Evolutionary conservation across 2,888 invertebrate genomes (phyloP).

Genomic region (Hybos culiciformis): DNA sequence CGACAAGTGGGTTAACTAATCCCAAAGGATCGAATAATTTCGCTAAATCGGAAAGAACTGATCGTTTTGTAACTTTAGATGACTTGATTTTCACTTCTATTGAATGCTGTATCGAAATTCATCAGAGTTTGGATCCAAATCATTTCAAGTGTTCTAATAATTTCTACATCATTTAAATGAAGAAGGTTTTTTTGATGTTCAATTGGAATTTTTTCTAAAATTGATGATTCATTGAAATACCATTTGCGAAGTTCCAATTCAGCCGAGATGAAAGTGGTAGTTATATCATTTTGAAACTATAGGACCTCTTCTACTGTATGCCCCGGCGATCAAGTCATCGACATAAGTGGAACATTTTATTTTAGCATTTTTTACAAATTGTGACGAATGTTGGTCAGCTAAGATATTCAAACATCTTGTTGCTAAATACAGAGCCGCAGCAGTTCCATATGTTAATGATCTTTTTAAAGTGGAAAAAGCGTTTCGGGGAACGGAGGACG

Average conservation of each 20-base stretch:
- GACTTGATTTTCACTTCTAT: not conserved
- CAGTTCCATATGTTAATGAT: constrained; percentile 13
- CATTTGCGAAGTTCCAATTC: not conserved
- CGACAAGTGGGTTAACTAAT: constrained; percentile 10
- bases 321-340: not conserved
- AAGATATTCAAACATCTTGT: constrained; percentile 4
- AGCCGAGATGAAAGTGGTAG: not conserved
- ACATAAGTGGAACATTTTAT: not conserved
- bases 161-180: not conserved
- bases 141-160: constrained; percentile 9
- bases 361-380: not conserved
- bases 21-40: constrained; percentile 13
- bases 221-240: not conserved
- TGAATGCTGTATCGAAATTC: constrained; percentile 1
- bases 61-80: constrained; percentile 7
- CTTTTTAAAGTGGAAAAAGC: constrained; percentile 7
- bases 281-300: not conserved
- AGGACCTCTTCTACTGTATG: not conserved
- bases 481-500: constrained; percentile 1
- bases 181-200: not conserved
- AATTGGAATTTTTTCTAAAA: not conserved
- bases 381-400: not conserved
- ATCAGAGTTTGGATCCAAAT: constrained; percentile 8
- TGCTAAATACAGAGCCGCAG: constrained; percentile 11
- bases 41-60: constrained; percentile 8